A percentile compares a stretch with the other conserved stretches of the same genome.
phyloP scores from a whole-genome alignment of 2,797 vertebrate species.

The Gila robusta region DNA sequence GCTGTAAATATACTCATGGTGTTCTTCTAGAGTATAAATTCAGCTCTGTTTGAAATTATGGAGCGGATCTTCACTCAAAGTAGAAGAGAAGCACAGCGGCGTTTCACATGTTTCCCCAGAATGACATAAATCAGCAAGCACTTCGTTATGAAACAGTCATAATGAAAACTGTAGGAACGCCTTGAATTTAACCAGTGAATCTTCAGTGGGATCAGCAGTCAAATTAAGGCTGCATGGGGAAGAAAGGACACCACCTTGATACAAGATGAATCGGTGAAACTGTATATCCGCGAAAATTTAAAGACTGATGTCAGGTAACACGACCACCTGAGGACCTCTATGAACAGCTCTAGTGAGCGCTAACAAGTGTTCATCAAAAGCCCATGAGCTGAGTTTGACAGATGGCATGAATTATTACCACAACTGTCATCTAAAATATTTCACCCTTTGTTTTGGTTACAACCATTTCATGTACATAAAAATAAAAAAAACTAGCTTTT shows the following conservation, averaged over 20 bases:
- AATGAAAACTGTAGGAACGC: conserved; percentile 54
- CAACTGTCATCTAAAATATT: conserved; percentile 40
- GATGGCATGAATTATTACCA: conserved; percentile 27
- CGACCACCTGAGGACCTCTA: conserved; percentile 36
- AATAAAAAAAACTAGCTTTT: too few species aligned
- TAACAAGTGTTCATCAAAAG: conserved; percentile 55
- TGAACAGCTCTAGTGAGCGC: conserved; percentile 43
- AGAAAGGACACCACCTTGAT: conserved; percentile 37
- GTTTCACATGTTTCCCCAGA: conserved; percentile 48
- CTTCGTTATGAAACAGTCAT: conserved; percentile 44
- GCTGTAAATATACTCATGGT: conserved; percentile 48
- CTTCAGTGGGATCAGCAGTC: conserved; percentile 33
- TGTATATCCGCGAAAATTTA: conserved; percentile 22
- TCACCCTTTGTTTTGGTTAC: conserved; percentile 35
- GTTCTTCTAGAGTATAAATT: conserved; percentile 53
- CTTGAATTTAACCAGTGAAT: conserved; percentile 50
- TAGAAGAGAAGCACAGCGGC: conserved; percentile 25
- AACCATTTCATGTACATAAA: conserved; percentile 19
- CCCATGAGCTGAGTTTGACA: conserved; percentile 40
- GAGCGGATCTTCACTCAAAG: conserved; percentile 36
- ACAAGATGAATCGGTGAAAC: neutral
- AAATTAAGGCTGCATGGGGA: conserved; percentile 33
- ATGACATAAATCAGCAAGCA: conserved; percentile 56
- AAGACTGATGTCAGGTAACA: conserved; percentile 45
- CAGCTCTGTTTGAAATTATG: conserved; percentile 50